These are phyloP conservation scores for Ascidia mentula DNA, from an alignment of 23 tunicate species.

Conservation along the genomic window DNA sequence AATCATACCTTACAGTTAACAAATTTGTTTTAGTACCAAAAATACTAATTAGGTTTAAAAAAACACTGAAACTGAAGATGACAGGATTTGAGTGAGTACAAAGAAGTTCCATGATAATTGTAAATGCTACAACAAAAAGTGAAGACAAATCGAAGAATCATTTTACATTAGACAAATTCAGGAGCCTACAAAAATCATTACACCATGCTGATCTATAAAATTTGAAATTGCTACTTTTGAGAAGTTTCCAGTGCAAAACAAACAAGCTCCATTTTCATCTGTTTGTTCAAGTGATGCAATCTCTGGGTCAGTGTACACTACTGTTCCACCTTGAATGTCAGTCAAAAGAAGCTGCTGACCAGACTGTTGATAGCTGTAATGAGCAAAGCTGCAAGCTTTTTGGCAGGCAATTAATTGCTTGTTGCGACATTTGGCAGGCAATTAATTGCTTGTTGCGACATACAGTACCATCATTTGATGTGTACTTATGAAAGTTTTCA, in stretches of 20 bases:
- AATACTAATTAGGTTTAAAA: too few species aligned
- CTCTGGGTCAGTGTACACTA: constrained; percentile 2
- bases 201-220: not conserved
- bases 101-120: not conserved
- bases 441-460: not conserved
- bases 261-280: not conserved
- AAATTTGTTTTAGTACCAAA: too few species aligned
- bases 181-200: not conserved
- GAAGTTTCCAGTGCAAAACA: constrained; percentile 12
- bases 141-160: not conserved
- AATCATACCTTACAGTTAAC: too few species aligned
- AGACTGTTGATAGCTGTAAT: not conserved
- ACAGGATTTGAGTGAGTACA: too few species aligned
- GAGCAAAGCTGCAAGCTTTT: constrained; percentile 13
- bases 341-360: not conserved
- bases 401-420: not conserved
- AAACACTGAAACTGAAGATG: too few species aligned
- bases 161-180: not conserved
- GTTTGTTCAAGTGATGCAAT: not conserved
- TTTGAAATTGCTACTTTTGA: constrained; percentile 1
- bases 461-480: too few species aligned
- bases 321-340: constrained; percentile 1
- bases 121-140: not conserved
- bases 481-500: too few species aligned
- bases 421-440: too few species aligned